Base-by-base conservation (phyloP, 35 echinoderm and acorn worm species). In the Apostichopus californicus region DNA sequence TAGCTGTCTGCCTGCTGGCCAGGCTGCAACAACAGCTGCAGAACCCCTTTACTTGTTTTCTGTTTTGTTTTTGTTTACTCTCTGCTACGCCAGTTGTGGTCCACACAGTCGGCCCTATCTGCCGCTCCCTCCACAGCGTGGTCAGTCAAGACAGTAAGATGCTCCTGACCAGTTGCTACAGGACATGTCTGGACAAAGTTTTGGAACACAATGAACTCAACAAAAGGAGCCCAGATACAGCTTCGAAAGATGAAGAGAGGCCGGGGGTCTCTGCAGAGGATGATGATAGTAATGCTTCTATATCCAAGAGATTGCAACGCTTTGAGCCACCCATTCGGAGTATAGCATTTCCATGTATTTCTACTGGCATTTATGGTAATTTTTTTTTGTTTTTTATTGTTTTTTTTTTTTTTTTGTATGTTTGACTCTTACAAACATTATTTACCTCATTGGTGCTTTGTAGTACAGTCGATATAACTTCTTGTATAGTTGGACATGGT, bases 331-430 rank as follows among this genome's bases (percentile, higher is more conserved):
- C 91, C 46, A 96, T 96, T 70, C 77, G 78, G 9, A 95, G 93
- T 59, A 75, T 97, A 80, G 96, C 96, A 61, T 95, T 93, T 60
- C 96, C 96, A 34, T 97, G 96, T 77, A 95, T 97, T 83, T 97
- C 96, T 57, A 97, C 96, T 72, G 96, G 96, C 56, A 83, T 97
- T 57, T 97, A 93, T 95, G 96, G 96, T 97, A 79, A 93, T 83
- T 9, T n/a, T n/a, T n/a, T n/a, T n/a, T n/a, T n/a, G 1, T 24
- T 46, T 46, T 46, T 46, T 46, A 25, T 25, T 25, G 1, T 25
- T 25, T 25, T 25, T 25, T 25, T 25, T 25, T n/a, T n/a, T n/a
- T 46, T 46, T 46, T 46, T 46, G 2, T 46, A 46, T 46, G 17
- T 78, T 78, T 22, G 77, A 24, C 77, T 24, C 9, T 78, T 12